Base-by-base conservation (phyloP, 2,797 vertebrate genomes). In the Eulemur coronatus region DNA sequence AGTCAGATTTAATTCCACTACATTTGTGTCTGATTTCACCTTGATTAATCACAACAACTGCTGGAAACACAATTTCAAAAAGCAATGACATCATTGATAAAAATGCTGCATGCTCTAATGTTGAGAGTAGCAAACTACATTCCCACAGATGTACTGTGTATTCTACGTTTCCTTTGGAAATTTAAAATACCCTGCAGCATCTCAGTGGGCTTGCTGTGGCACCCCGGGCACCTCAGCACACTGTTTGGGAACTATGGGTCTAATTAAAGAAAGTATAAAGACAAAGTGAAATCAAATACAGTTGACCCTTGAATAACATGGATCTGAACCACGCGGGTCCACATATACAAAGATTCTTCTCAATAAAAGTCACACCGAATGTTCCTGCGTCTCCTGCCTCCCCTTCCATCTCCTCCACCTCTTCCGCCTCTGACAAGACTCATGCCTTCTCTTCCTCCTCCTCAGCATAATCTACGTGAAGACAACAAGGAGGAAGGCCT, bases 231-330 rank as follows among this genome's bases (percentile, higher is more conserved):
- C 26, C 43, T 69, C 55, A 3, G 5, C 30, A 84, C 24, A 55
- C 26, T 15, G 7, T 46, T 43, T 59, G 87, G 28, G 70, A 78
- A 65, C 35, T 5, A 35, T 2, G 28, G 33, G 6, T 50, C 55
- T 82, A 70, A 96, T 65, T 46, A 86, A 84, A 78, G n/a, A 89
- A 92, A 48, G 7, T 55, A 65, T 13, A 78, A 91, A 93, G 57
- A 69, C 28, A 52, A 7, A 35, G 22, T 69, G 8, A 69, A 87
- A 43, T 0, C 10, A 28, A 48, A n/a, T 26, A 17, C 70, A 30
- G 43, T 30, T 73, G 70, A 28, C 4, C 14, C 11, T 30, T 28
- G 28, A 73, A 73, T 26, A 73, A 17, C 43, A 33, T 46, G 26
- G 70, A 30, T 73, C 46, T 46, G 15, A 73, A 73, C 15, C 30